Evolutionary conservation across 2,113 vertebrate genomes (phyloP).

Genomic region (Hemiscyllium ocellatum): DNA sequence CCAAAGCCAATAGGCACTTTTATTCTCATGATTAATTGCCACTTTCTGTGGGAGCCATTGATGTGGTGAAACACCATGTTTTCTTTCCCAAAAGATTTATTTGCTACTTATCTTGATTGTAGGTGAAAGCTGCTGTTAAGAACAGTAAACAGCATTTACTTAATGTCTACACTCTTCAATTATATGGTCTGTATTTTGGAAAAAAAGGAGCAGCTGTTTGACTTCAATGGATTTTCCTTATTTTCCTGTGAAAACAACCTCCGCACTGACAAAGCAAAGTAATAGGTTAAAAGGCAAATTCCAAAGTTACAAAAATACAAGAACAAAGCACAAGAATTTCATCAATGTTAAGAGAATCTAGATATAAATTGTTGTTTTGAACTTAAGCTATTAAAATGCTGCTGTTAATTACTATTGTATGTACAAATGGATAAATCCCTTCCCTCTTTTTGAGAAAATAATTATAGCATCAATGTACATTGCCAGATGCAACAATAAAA

Average conservation of each 20-base stretch:
- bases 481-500: background rate
- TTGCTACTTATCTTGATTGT: background rate
- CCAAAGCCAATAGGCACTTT: background rate
- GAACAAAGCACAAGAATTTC: background rate
- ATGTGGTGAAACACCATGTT: background rate
- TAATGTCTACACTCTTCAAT: background rate
- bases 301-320: background rate
- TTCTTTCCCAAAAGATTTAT: background rate
- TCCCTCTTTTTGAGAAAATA: background rate
- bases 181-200: background rate
- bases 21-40: background rate
- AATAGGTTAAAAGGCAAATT: background rate
- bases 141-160: background rate
- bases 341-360: constrained; percentile 4
- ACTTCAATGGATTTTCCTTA: background rate
- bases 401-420: background rate
- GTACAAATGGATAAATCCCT: background rate
- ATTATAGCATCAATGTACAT: background rate
- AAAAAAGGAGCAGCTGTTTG: background rate
- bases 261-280: background rate
- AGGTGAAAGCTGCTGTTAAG: background rate
- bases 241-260: background rate
- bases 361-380: background rate
- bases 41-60: background rate
- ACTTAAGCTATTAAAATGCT: background rate